Base-by-base conservation (phyloP, 2,888 invertebrate species). In the Pollenia amentaria region DNA sequence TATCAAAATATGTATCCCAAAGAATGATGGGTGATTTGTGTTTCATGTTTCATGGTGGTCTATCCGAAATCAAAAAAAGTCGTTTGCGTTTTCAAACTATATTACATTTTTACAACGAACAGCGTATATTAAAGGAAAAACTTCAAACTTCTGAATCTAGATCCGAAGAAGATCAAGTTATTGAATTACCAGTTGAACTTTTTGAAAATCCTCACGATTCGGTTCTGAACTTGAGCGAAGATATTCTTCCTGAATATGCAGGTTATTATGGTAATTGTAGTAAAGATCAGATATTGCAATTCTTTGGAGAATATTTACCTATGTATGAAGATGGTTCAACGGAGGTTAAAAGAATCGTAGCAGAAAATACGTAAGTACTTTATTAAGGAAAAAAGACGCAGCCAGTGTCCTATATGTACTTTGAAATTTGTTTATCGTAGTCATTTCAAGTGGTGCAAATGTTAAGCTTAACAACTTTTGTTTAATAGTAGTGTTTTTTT, bases 151-250 rank as follows among this genome's bases (percentile, higher is more conserved):
- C 90, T 0, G 90, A 90, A 16, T 79, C 86, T 4, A 21, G 29
- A 16, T 0, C 60, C 9, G 90, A 89, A 8, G 89, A 90, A 8
- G 89, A 90, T 38, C 87, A 89, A 18, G 88, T 90, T 67, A 90
- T 90, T 72, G 90, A 90, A 53, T 29, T 90, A 53, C 89, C 90
- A 0, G 88, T 88, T 0, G 90, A 90, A 8, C 38, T 90, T 6
- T 90, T 90, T 84, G 90, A 90, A 73, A 90, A 90, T 85, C 90
- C 90, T 1, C 89, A 90, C 18, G 90, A 90, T 72, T 90, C 89
- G 14, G 89, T 90, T 7, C 64, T 90, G 2, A 88, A 88, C 57
- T 88, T 89, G 76, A 89, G 88, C 4, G 89, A 89, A 2, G 90
- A 90, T 10, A 89, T 88, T 84, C 89, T 89, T 14, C 88, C 87